Evolutionary conservation across 2,888 invertebrate species (phyloP), one percentile per base, ranked within the genome.

Genomic region (Cinara cedri): DNA sequence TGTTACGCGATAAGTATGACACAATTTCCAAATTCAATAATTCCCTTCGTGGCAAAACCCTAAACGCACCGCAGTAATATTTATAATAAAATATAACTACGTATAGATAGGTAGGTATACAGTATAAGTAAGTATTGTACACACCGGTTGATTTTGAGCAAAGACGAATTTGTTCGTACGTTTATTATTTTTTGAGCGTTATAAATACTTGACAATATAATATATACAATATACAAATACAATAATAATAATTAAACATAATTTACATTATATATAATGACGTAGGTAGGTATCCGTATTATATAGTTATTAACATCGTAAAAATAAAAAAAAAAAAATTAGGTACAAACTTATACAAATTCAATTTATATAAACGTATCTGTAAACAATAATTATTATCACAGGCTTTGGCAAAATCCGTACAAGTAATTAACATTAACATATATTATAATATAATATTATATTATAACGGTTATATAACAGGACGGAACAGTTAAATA

Each of bases 321-420:
- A 34, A 4, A 34, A 34, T 4, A 34, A 34, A 34, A 34, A 34
- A 34, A 34, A 34, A 34, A 34, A 34, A 34, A 34, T 4, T 34
- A 34, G 34, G 34, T 34, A 34, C 34, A 34, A 6, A 34, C 34
- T 46, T 21, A 66, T 54, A 72, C 44, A 44, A 72, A 55, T 72
- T 62, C 44, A 72, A 62, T 11, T 55, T 57, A 51, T 44, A 14
- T 72, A 44, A 57, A 24, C 11, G 16, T 34, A 34, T 6, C 34
- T 34, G 6, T 34, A 34, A 34, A 34, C 34, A 34, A 34, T 62
- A 63, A 51, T 13, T 21, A 75, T 76, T 76, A 76, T 76, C 75
- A 76, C 75, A 76, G 75, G 46, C 57, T 55, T 76, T 65, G 44
- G 55, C 55, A 44, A 66, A 66, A 76, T n/a, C 34, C 34, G 34